phyloP scores from a whole-genome alignment of 2,797 vertebrate species.

The Halcyon smyrnensis region DNA sequence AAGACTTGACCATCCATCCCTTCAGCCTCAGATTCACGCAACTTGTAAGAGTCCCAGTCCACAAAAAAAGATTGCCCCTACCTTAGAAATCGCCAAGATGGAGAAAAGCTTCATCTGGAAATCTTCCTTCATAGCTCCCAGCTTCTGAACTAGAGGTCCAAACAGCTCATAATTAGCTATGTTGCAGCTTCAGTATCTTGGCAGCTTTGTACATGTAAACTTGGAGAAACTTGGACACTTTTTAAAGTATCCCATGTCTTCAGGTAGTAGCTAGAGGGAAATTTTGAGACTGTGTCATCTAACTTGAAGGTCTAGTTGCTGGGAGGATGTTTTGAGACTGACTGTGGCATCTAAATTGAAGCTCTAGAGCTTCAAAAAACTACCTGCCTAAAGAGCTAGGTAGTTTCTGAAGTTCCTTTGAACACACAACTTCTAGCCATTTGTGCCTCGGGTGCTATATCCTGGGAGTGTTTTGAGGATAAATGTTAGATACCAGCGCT shows the following conservation, averaged over 20 bases:
- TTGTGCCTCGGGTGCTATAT: background rate
- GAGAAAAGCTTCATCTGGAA: background rate
- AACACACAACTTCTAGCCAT: background rate
- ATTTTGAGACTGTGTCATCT: background rate
- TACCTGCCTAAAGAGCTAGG: background rate
- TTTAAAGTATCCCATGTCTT: background rate
- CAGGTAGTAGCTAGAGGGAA: background rate
- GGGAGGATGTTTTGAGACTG: background rate
- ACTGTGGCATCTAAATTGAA: background rate
- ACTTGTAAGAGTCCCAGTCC: background rate
- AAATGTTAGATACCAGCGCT: background rate
- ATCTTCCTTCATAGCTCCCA: background rate
- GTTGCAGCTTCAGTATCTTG: background rate
- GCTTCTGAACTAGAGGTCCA: background rate
- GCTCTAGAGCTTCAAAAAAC: background rate
- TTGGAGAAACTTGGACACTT: background rate
- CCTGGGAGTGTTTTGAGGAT: background rate
- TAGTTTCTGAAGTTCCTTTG: background rate
- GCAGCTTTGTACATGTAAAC: background rate
- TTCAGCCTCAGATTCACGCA: background rate
- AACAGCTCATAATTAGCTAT: background rate
- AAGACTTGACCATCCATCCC: background rate
- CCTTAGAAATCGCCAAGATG: background rate
- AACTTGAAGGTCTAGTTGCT: background rate
- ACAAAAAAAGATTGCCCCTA: background rate